Conservation (phyloP, 2,888 invertebrate genomes). For the Microdon myrmicae region DNA sequence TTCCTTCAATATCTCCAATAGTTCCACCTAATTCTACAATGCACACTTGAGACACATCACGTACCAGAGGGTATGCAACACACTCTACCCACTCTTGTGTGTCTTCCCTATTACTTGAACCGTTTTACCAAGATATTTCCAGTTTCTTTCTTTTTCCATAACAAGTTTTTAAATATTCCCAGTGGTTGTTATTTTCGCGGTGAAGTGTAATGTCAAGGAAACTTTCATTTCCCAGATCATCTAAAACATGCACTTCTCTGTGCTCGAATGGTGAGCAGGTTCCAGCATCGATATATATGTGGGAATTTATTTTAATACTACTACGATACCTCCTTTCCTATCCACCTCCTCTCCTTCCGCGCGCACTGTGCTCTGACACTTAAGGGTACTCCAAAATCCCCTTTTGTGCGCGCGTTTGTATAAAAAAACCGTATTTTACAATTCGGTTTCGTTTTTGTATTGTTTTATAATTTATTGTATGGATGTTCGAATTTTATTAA, state of each 20-base stretch:
- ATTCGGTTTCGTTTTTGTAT: no score
- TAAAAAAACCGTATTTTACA: no score
- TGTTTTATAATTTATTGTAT: no score
- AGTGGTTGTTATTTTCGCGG: slow-evolving; percentile 95
- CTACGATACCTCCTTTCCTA: no score
- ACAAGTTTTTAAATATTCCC: slow-evolving; percentile 98
- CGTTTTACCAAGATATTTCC: slow-evolving; percentile 98
- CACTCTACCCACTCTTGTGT: slow-evolving; percentile 98
- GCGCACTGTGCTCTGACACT: no score
- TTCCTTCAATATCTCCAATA: slow-evolving; percentile 98
- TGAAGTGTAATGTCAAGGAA: slow-evolving; percentile 96
- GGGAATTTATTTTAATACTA: slow-evolving; percentile 99
- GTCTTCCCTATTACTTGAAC: slow-evolving; percentile 96
- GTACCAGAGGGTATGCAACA: slow-evolving; percentile 89
- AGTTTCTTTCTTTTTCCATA: slow-evolving; percentile 91
- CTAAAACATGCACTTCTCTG: slow-evolving; percentile 97
- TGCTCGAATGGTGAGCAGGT: slow-evolving; percentile 99
- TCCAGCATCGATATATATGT: slow-evolving; percentile 99
- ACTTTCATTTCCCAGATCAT: slow-evolving; percentile 99
- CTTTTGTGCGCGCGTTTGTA: no score
- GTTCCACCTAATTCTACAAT: slow-evolving; percentile 96
- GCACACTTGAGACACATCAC: slow-evolving; percentile 81
- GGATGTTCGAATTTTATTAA: no score
- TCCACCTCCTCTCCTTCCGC: no score
- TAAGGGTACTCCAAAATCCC: no score